phyloP scores from a whole-genome alignment of 2,888 invertebrate genomes.

The Laspeyria flexula region DNA sequence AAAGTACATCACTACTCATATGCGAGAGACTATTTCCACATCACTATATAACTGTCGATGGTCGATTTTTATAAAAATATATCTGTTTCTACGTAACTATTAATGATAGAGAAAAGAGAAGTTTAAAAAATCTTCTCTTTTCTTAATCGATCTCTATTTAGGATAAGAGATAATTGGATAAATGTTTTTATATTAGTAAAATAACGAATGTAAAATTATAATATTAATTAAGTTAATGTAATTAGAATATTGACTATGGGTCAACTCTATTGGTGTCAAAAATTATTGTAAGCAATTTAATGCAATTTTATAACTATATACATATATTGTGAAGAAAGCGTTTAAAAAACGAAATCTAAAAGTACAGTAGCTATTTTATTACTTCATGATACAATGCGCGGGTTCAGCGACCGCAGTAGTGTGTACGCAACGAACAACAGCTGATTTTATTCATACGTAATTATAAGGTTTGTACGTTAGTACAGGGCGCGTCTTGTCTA shows the following conservation, averaged over 20 bases:
- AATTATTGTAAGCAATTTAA: background rate
- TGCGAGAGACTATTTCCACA: background rate
- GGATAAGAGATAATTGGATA: background rate
- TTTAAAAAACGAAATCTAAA: too few species aligned
- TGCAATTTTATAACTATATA: background rate
- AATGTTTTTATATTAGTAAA: background rate
- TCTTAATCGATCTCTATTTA: background rate
- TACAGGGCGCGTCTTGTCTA: too few species aligned
- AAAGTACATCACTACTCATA: slow-evolving; percentile 7
- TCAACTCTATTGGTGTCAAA: background rate
- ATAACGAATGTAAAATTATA: too few species aligned
- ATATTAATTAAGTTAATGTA: background rate
- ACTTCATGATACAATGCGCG: too few species aligned
- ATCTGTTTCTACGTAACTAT: background rate
- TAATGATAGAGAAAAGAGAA: background rate
- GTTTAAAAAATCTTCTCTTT: background rate
- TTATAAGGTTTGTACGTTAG: too few species aligned
- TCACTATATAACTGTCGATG: background rate
- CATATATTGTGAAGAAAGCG: too few species aligned
- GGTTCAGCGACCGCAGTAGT: too few species aligned
- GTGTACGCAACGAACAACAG: too few species aligned
- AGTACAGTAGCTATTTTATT: too few species aligned
- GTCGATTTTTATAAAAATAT: background rate
- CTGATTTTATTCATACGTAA: too few species aligned
- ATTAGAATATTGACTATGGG: background rate